Conservation (phyloP, 1,140 invertebrate species). For the Mesaphorura yosii region DNA sequence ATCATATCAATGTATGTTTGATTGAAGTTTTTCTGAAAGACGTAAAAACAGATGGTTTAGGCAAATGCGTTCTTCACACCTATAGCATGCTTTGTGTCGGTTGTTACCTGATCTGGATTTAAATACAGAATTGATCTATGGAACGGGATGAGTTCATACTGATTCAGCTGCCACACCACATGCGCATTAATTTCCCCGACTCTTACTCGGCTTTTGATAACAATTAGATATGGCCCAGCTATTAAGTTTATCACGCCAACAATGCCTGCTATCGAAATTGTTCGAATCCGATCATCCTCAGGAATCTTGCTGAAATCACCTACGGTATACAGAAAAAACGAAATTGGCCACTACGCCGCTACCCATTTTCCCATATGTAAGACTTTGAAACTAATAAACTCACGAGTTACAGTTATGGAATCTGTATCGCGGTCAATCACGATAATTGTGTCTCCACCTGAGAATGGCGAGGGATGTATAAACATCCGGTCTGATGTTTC, state of each 20-base stretch:
- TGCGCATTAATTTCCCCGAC: constrained; percentile 76
- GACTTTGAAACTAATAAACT: constrained; percentile 23
- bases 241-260: constrained; percentile 74
- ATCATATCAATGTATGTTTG: constrained; percentile 67
- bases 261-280: constrained; percentile 71
- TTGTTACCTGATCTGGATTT: constrained; percentile 58
- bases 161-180: constrained; percentile 70
- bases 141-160: constrained; percentile 77
- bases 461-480: constrained; percentile 22
- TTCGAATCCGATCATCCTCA: constrained; percentile 44
- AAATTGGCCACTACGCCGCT: constrained; percentile 7
- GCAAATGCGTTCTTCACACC: too few relatives aligned
- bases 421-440: constrained; percentile 58
- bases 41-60: constrained; percentile 36
- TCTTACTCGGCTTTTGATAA: constrained; percentile 72
- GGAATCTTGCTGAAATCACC: constrained; percentile 49
- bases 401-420: constrained; percentile 53
- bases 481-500: constrained; percentile 25
- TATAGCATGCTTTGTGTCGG: too few relatives aligned
- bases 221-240: constrained; percentile 75
- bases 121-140: constrained; percentile 69
- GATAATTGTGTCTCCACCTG: constrained; percentile 43
- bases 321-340: constrained; percentile 32
- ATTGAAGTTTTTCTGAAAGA: constrained; percentile 6
- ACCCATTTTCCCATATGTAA: constrained; percentile 3